Evolutionary conservation across 2,888 invertebrate genomes (phyloP), one percentile per base, ranked within the genome.

Genomic region (Rutpela maculata): DNA sequence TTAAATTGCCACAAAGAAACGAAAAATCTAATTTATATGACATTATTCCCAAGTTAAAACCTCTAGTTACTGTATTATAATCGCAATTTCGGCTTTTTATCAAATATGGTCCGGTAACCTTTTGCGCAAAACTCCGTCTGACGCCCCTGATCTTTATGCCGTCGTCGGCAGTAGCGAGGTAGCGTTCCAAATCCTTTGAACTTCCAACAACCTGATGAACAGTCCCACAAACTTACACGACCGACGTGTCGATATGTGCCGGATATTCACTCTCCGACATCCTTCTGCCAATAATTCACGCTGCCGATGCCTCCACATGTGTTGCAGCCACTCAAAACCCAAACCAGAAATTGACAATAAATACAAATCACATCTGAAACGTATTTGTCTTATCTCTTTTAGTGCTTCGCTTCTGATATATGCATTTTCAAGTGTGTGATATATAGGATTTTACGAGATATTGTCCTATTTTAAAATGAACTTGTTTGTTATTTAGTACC

Each of bases 151-250:
- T 50, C 50, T n/a, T 50, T 15, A 50, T 50, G n/a, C n/a, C 4
- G 50, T 4, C 50, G 50, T 50, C 6, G 15, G 50, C n/a, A 43
- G 43, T 55, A n/a, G 15, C 55, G 56, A 56, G 12, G 22, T 59
- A 19, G 19, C 18, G 50, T 50, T 50, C 50, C 50, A 78, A 78
- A 78, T 78, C 76, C 59, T 22, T 59, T 59, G 22, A 59, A 59
- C 78, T 69, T 71, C 74, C 78, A 76, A 78, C 78, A 78, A 78
- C 78, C 78, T 78, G 78, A 78, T 76, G 78, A 78, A 78, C 78
- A 74, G 71, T 55, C 76, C 74, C 55, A 62, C 66, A 78, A 73
- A 62, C 62, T 31, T 50, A 71, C 71, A 60, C 71, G 71, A 60
- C 71, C 71, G 71, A 60, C 71, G 59, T 50, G 59, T 43, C 73